Evolutionary conservation across 2,797 vertebrate species (phyloP), one percentile per base, ranked within the genome.

Genomic region (Sphaeramia orbicularis): DNA sequence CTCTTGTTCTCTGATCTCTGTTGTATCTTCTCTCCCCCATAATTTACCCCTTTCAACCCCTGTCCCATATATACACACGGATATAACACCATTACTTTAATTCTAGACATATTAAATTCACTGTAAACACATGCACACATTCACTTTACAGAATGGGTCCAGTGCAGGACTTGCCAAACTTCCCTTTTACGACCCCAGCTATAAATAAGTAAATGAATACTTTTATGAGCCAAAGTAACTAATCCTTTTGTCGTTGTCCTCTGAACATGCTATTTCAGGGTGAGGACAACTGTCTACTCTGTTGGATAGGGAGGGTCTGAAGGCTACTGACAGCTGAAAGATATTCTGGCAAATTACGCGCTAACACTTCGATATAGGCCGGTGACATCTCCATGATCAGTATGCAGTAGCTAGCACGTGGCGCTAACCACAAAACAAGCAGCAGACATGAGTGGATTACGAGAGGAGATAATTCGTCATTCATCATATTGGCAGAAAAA

Each of bases 241-340:
- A 92, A 95, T 94, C 93, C 92, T 92, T 96, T 96, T 95, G 95
- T 95, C 94, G 94, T 95, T 93, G 87, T 92, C 91, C 93, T 92
- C 96, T 94, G 88, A 93, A 92, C 92, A 57, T 74, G 92, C 94
- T 97, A 98, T 97, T 98, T 97, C 68, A 93, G 92, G 95, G 91
- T 6, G 51, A 79, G 92, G 94, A 94, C 96, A 96, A 96, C 95
- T 96, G 88, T 37, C 57, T 36, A 55, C 62, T 72, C 41, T 85
- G 79, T 89, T 75, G 76, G 78, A 89, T 84, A 87, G 91, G 75
- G 66, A 86, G 74, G 40, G 82, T 71, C 92, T 95, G 95, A 96
- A 87, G 93, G 91, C 90, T 80, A 83, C 88, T 86, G 93, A 95
- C 97, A 97, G 96, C 96, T 98, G 97, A 94, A 78, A 94, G 89